These are phyloP conservation scores for Microchrysa polita DNA, from an alignment of 2,888 invertebrate genomes.

Conservation along the genomic window DNA sequence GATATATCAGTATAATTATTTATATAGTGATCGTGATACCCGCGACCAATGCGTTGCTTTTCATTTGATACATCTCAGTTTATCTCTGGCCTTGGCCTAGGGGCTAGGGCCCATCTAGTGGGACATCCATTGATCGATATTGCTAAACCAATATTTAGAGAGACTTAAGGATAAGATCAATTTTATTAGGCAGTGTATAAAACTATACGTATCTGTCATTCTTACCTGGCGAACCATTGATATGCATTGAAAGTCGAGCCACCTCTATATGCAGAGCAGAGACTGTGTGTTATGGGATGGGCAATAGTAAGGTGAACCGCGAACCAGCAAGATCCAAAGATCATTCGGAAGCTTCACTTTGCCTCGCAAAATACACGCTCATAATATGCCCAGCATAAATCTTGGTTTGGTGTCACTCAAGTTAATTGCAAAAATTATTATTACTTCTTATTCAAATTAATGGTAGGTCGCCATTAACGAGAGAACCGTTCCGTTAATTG, in stretches of 20 bases:
- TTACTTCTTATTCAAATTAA: constrained; percentile 50
- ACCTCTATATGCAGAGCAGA: constrained; percentile 23
- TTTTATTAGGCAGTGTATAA: too few relatives aligned
- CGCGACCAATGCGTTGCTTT: too few relatives aligned
- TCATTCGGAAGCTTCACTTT: neutral
- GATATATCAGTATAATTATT: too few relatives aligned
- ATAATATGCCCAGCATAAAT: constrained; percentile 49
- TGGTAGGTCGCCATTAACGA: constrained; percentile 46
- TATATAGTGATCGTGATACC: too few relatives aligned
- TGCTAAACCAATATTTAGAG: too few relatives aligned
- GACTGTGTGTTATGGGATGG: neutral
- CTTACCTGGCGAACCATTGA: constrained; percentile 27
- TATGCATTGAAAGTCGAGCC: constrained; percentile 20
- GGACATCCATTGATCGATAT: too few relatives aligned
- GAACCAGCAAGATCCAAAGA: too few relatives aligned
- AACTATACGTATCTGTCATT: too few relatives aligned
- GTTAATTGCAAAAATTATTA: constrained; percentile 51
- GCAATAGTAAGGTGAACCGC: neutral
- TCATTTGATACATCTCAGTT: too few relatives aligned
- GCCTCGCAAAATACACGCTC: constrained; percentile 9
- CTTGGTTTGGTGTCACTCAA: constrained; percentile 51
- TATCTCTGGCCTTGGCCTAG: too few relatives aligned
- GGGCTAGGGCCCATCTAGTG: too few relatives aligned
- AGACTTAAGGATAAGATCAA: too few relatives aligned
- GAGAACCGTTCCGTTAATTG: constrained; percentile 45